phyloP scores from a whole-genome alignment of 2,797 vertebrate genomes.

The Propithecus perrieri region DNA sequence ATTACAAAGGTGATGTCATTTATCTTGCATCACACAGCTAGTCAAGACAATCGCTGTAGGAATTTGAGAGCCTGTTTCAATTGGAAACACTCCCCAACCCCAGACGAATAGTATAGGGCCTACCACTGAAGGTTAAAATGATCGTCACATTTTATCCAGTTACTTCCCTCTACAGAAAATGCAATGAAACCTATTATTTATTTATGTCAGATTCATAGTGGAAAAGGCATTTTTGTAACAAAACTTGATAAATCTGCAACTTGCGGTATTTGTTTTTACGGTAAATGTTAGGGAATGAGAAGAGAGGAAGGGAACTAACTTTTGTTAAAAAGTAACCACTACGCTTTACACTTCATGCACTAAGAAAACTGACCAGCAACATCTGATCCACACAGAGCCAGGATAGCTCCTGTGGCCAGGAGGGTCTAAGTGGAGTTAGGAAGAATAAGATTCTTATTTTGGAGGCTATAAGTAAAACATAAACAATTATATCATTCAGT shows the following conservation, averaged over 20 bases:
- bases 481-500: conserved; percentile 6
- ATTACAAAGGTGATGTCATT: background rate
- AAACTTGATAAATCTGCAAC: conserved; percentile 50
- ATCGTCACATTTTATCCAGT: conserved; percentile 10
- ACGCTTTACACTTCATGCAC: background rate
- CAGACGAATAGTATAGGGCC: background rate
- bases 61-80: background rate
- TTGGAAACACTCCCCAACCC: background rate
- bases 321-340: background rate
- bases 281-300: conserved; percentile 10
- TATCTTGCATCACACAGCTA: background rate
- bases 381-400: background rate
- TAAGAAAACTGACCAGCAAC: background rate
- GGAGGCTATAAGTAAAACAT: conserved; percentile 49
- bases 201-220: conserved; percentile 35
- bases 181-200: conserved; percentile 9
- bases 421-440: background rate
- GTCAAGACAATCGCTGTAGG: background rate
- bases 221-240: conserved; percentile 41
- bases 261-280: conserved; percentile 18
- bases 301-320: background rate
- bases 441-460: conserved; percentile 36
- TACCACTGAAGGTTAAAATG: background rate
- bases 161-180: conserved; percentile 39
- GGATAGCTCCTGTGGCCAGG: background rate